Percentiles rank a stretch among this genome's conserved stretches.
These are phyloP conservation scores for Drosophila vallismaia DNA, from an alignment of 2,888 invertebrate genomes.

Conservation along the genomic window DNA sequence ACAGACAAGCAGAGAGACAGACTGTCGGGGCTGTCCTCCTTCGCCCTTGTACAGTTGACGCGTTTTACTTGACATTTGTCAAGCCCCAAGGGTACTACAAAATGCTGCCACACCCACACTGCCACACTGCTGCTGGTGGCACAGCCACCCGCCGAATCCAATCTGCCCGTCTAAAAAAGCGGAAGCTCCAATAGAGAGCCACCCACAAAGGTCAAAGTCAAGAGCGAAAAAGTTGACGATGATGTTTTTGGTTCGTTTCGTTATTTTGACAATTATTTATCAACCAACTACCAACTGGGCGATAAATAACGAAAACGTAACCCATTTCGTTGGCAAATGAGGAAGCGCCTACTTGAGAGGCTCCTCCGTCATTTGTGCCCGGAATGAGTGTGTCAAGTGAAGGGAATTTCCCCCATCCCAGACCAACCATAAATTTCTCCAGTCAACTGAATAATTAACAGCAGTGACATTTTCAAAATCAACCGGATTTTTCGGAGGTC, in stretches of 20 bases:
- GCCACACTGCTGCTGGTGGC: constrained; percentile 8
- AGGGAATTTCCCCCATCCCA: constrained; percentile 13
- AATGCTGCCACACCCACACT: background rate
- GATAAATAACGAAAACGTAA: constrained; percentile 43
- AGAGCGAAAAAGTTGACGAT: constrained; percentile 48
- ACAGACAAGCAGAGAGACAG: constrained; percentile 30
- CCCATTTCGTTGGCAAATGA: constrained; percentile 31
- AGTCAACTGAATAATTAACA: constrained; percentile 57
- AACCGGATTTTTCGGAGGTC: constrained; percentile 40
- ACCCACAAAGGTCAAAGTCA: constrained; percentile 73
- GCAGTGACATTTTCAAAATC: constrained; percentile 31
- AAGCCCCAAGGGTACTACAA: constrained; percentile 44
- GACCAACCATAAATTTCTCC: constrained; percentile 51
- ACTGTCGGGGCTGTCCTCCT: constrained; percentile 15
- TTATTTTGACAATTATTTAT: constrained; percentile 44
- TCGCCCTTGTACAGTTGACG: constrained; percentile 62
- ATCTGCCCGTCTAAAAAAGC: constrained; percentile 38
- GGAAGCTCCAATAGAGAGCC: constrained; percentile 64
- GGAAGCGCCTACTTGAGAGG: constrained; percentile 66
- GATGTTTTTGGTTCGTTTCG: constrained; percentile 18
- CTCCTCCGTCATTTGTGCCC: constrained; percentile 4
- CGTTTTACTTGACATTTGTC: constrained; percentile 72
- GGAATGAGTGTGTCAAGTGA: constrained; percentile 41
- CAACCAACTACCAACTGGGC: constrained; percentile 39
- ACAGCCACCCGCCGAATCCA: background rate